Evolutionary conservation across 2,113 vertebrate genomes (phyloP).

Genomic region (Chloropsis cyanopogon): DNA sequence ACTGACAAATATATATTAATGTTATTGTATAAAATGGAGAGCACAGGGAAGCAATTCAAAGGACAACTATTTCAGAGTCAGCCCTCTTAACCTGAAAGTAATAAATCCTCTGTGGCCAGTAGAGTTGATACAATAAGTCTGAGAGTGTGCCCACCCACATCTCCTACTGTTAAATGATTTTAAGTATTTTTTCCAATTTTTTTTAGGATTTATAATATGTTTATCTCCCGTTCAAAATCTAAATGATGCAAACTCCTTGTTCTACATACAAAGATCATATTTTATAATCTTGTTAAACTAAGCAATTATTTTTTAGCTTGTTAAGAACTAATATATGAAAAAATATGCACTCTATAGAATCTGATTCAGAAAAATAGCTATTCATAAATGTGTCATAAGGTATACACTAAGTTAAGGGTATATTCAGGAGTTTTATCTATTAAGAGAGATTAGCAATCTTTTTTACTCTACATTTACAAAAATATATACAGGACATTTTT

Average conservation of each 20-base stretch:
- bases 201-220: background rate
- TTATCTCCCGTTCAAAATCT: background rate
- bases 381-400: background rate
- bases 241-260: background rate
- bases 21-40: background rate
- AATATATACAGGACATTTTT: background rate
- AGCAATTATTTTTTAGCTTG: background rate
- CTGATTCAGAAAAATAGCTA: background rate
- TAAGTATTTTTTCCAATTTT: background rate
- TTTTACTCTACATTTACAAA: background rate
- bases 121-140: background rate
- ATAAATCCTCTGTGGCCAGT: background rate
- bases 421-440: background rate
- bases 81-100: background rate
- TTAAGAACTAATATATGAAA: background rate
- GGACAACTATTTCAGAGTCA: background rate
- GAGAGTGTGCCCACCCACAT: background rate
- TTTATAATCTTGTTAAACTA: background rate
- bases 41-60: background rate
- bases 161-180: background rate
- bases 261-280: background rate
- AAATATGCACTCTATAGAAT: background rate
- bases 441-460: background rate
- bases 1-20: background rate
- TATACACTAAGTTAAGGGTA: background rate